Evolutionary conservation across 2,888 invertebrate species (phyloP).

Genomic region (Ormyrus labotus): DNA sequence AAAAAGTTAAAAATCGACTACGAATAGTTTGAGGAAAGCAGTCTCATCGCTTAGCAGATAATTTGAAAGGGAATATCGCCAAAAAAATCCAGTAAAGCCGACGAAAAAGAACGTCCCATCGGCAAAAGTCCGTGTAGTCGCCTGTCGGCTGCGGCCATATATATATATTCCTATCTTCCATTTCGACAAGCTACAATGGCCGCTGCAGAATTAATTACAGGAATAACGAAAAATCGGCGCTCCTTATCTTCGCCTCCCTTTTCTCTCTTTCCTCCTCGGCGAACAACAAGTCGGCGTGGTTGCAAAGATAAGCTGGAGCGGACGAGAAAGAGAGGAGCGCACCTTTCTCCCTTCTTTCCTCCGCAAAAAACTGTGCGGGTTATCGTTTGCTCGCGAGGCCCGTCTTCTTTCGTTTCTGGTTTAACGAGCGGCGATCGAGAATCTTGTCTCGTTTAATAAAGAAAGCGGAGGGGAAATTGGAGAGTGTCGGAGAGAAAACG

Average conservation of each 20-base stretch:
- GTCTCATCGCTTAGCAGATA: too few species aligned
- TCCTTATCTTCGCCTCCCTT: constrained; percentile 21
- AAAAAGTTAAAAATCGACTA: too few species aligned
- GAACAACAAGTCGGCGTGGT: not conserved
- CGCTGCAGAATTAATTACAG: constrained; percentile 49
- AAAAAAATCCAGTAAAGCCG: not conserved
- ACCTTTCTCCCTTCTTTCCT: too few species aligned
- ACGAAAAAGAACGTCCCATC: not conserved
- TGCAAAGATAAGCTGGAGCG: too few species aligned
- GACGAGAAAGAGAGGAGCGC: too few species aligned
- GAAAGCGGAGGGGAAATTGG: too few species aligned
- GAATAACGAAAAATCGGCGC: constrained; percentile 48
- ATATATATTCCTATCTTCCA: not conserved
- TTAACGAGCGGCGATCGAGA: too few species aligned
- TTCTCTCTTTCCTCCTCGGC: not conserved
- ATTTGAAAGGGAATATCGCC: too few species aligned
- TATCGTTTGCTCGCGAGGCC: not conserved
- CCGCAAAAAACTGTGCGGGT: too few species aligned
- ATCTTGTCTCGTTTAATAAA: too few species aligned
- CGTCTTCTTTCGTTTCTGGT: constrained; percentile 12
- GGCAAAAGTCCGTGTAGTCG: not conserved
- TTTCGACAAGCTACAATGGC: constrained; percentile 27
- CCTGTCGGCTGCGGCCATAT: not conserved
- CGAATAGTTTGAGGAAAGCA: too few species aligned
- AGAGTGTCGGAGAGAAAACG: too few species aligned